phyloP scores from a whole-genome alignment of 2,113 vertebrate species.

The Acanthochromis polyacanthus region DNA sequence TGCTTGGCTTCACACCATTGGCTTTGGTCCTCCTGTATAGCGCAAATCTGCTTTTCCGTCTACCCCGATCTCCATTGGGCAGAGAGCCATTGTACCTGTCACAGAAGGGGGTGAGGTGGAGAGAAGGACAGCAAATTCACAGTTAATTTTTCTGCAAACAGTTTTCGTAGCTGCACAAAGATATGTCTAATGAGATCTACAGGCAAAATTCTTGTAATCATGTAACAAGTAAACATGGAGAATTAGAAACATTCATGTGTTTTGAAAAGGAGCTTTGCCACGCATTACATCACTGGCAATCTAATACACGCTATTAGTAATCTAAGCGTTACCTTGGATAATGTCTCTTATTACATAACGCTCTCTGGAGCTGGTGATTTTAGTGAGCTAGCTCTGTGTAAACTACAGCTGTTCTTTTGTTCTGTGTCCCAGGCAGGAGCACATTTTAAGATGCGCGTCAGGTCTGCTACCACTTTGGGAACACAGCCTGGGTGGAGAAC shows the following conservation, averaged over 20 bases:
- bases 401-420: slow-evolving; percentile 62
- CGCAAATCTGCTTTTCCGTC: slow-evolving; percentile 98
- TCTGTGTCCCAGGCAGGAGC: slow-evolving; percentile 80
- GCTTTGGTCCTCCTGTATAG: slow-evolving; percentile 93
- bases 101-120: slow-evolving; percentile 28
- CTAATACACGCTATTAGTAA: slow-evolving; percentile 66
- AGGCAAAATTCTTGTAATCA: slow-evolving; percentile 45
- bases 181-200: slow-evolving; percentile 56
- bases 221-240: slow-evolving; percentile 43
- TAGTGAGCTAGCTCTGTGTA: slow-evolving; percentile 39
- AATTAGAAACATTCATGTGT: slow-evolving; percentile 58
- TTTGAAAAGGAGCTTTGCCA: slow-evolving; percentile 62
- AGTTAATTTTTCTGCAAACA: slow-evolving; percentile 17
- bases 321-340: slow-evolving; percentile 72
- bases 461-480: slow-evolving; percentile 44
- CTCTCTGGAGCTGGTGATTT: slow-evolving; percentile 61
- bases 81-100: slow-evolving; percentile 97
- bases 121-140: slow-evolving; percentile 49
- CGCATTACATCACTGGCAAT: slow-evolving; percentile 64
- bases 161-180: slow-evolving; percentile 32
- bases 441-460: slow-evolving; percentile 88
- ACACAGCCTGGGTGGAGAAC: slow-evolving; percentile 19
- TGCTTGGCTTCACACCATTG: slow-evolving; percentile 95
- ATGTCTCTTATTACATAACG: slow-evolving; percentile 72
- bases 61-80: slow-evolving; percentile 94